These are phyloP conservation scores for Tolmerus cingulatus DNA, from an alignment of 2,888 invertebrate species.

Conservation along the genomic window DNA sequence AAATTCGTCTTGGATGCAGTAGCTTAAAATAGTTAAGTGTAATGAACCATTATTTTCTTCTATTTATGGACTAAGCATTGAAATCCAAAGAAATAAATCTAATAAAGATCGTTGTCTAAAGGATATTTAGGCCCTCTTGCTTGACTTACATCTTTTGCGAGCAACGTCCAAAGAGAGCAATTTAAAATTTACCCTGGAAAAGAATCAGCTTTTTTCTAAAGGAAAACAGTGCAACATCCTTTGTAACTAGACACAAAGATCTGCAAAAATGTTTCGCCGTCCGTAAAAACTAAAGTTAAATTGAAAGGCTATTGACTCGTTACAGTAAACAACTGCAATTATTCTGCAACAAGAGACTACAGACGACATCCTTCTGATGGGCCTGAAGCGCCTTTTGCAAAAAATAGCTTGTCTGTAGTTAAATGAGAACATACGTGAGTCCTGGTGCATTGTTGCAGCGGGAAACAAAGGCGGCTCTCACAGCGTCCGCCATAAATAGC, in stretches of 20 bases:
- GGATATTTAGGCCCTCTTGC: neutral
- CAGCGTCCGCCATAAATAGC: slow-evolving; percentile 29
- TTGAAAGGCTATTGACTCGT: neutral
- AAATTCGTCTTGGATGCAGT: no score
- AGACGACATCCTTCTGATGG: neutral
- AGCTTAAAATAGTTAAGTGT: no score
- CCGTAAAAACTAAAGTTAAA: neutral
- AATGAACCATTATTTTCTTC: no score
- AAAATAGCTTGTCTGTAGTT: neutral
- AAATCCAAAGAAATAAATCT: neutral
- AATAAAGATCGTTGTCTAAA: neutral
- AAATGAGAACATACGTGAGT: neutral
- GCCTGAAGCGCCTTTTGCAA: neutral
- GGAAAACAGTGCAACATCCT: neutral
- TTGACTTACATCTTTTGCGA: neutral
- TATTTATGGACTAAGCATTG: neutral
- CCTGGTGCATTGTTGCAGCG: neutral
- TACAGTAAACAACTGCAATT: neutral
- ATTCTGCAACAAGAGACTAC: neutral
- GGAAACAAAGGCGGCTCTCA: neutral
- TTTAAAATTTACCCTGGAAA: neutral
- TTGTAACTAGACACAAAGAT: neutral
- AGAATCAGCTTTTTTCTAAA: neutral
- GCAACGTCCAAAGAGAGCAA: neutral
- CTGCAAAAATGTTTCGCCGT: neutral